Evolutionary conservation across 2,888 invertebrate species (phyloP).

Genomic region (Abrostola triplasia): DNA sequence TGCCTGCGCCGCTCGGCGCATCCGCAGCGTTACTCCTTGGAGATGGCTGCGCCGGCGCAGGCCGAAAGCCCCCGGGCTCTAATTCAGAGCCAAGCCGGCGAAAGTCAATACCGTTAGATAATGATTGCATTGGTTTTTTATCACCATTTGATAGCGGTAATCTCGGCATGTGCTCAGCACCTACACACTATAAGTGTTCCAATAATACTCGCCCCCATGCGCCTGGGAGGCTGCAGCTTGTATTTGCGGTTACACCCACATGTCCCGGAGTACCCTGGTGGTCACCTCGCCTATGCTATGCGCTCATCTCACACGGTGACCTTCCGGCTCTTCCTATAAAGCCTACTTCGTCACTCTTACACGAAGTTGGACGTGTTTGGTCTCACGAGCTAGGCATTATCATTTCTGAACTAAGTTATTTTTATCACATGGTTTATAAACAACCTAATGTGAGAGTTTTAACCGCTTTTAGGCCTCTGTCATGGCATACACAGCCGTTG

Average conservation of each 20-base stretch:
- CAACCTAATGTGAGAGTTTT: too few relatives aligned
- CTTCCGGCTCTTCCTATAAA: too few relatives aligned
- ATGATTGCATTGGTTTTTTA: conserved; percentile 32
- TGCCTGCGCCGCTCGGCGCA: conserved; percentile 37
- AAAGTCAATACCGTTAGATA: conserved; percentile 49
- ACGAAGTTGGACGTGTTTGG: too few relatives aligned
- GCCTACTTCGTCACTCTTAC: too few relatives aligned
- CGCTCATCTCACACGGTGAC: too few relatives aligned
- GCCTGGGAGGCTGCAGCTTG: too few relatives aligned
- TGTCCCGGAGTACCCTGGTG: background rate
- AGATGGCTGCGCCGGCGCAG: background rate
- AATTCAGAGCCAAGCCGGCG: conserved; percentile 16
- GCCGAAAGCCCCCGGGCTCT: conserved; percentile 2
- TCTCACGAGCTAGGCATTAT: too few relatives aligned
- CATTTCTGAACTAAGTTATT: too few relatives aligned
- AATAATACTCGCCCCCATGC: conserved; percentile 2
- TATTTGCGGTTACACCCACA: background rate
- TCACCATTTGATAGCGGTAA: conserved; percentile 45
- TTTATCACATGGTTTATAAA: too few relatives aligned
- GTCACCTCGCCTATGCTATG: too few relatives aligned
- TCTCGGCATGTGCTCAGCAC: conserved; percentile 5
- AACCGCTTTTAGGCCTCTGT: too few relatives aligned
- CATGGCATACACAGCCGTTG: too few relatives aligned
- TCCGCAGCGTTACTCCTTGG: conserved; percentile 32
- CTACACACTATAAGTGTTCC: conserved; percentile 4